Conservation (phyloP, 2,888 invertebrate genomes). For the Brachylomia viminalis region DNA sequence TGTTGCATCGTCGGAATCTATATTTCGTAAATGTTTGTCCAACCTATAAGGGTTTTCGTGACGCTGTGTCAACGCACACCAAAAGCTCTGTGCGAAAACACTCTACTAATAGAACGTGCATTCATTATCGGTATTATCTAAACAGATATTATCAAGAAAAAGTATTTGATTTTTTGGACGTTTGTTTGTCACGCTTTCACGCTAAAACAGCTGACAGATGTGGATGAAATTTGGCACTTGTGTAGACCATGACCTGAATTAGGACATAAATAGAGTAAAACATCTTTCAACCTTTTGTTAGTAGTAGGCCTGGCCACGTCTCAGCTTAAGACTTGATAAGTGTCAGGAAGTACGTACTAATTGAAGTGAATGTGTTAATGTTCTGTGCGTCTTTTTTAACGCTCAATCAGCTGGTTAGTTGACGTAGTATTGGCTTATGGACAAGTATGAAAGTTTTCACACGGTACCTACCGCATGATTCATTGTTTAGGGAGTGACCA, state of each 20-base stretch:
- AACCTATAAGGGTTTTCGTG: background rate
- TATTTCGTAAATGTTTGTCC: background rate
- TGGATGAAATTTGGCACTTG: too few relatives aligned
- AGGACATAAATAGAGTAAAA: slow-evolving; percentile 2
- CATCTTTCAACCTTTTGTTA: background rate
- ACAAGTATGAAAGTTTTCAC: background rate
- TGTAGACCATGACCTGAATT: too few relatives aligned
- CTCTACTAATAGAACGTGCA: slow-evolving; percentile 1
- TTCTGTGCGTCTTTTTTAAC: background rate
- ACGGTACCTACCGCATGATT: too few relatives aligned
- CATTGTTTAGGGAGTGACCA: background rate
- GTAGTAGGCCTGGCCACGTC: too few relatives aligned
- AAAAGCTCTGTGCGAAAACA: background rate
- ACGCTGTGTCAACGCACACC: slow-evolving; percentile 9
- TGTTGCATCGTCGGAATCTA: background rate
- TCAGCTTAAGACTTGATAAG: too few relatives aligned
- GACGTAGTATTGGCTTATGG: background rate
- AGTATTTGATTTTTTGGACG: too few relatives aligned
- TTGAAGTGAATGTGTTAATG: background rate
- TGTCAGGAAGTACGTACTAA: background rate
- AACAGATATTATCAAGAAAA: too few relatives aligned
- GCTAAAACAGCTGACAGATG: too few relatives aligned
- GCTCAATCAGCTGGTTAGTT: background rate
- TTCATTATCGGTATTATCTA: background rate
- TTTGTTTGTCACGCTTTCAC: too few relatives aligned